Evolutionary conservation across 2,888 invertebrate genomes (phyloP).

Genomic region (Hydrotaea diabolus): DNA sequence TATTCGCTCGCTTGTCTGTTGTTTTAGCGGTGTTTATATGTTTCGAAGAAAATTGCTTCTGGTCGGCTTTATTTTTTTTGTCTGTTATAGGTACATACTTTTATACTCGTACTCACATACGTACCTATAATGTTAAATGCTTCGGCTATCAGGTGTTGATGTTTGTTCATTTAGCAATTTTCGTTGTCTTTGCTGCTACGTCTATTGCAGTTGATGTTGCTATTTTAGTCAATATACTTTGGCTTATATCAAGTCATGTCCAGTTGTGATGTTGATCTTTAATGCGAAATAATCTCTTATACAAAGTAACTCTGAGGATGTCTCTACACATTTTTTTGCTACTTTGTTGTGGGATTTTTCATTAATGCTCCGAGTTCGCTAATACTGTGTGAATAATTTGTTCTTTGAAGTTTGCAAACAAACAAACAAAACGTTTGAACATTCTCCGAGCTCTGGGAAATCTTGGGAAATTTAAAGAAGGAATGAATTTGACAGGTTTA

Average conservation of each 20-base stretch:
- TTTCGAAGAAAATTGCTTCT: neutral
- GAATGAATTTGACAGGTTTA: no score
- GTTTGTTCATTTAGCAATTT: slow-evolving; percentile 73
- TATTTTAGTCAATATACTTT: neutral
- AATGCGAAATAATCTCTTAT: neutral
- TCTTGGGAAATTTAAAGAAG: no score
- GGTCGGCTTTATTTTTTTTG: neutral
- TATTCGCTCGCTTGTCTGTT: slow-evolving; percentile 38
- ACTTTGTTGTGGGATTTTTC: neutral
- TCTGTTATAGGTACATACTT: no score
- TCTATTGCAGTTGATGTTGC: slow-evolving; percentile 65
- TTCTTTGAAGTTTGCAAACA: no score
- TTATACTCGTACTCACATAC: neutral
- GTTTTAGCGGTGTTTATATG: slow-evolving; percentile 39
- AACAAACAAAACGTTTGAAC: no score
- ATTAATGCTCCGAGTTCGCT: no score
- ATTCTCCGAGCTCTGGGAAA: no score
- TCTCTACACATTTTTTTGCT: no score
- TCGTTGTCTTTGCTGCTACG: slow-evolving; percentile 55
- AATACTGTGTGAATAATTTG: neutral
- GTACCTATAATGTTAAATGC: slow-evolving; percentile 57
- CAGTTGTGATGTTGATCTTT: slow-evolving; percentile 29
- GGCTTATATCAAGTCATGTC: slow-evolving; percentile 23
- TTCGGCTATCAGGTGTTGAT: slow-evolving; percentile 80
- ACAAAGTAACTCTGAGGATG: neutral